Evolutionary conservation across 2,888 invertebrate species (phyloP), one percentile per base, ranked within the genome.

Genomic region (Eupithecia vulgata): DNA sequence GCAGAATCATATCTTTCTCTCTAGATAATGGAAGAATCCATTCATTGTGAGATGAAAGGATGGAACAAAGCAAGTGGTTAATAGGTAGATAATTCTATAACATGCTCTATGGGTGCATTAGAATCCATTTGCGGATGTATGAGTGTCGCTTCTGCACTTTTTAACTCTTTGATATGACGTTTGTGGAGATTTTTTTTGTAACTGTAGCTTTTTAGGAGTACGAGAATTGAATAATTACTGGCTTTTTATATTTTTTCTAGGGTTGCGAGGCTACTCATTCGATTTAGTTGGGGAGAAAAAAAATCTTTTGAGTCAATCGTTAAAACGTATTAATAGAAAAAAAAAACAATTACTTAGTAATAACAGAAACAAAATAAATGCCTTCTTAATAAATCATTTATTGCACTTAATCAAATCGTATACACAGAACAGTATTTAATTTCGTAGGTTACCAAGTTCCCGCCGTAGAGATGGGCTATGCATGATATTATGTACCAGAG

Each of bases 21-120:
- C 82, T 83, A 84, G 85, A 84, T 86, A 88, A 89, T 91, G 90
- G 84, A 76, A 77, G 76, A 76, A 82, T 81, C 80, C 83, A 82
- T 87, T 85, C 82, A 76, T 81, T 82, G 80, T 80, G 84, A 89
- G 88, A 91, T 90, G 88, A 90, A 90, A 89, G 89, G 82, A 80
- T 79, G 82, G 82, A 89, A 71, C 94, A 94, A 94, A 94, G 94
- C 91, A 84, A 94, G 94, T 90, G 92, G 85, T 81, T 93, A 94
- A 94, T 94, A 92, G 91, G 88, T 87, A 90, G 91, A 92, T 90
- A 88, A 91, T 92, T 91, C 89, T 80, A 84, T 85, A 86, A 89
- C 88, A 85, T 87, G 84, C 90, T 85, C 88, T 87, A 65, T 74
- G 77, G 75, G 79, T 85, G 90, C 92, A 92, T 92, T 92, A 90